Conservation (phyloP, 1,140 invertebrate genomes). For the Sweltsa coloradensis region DNA sequence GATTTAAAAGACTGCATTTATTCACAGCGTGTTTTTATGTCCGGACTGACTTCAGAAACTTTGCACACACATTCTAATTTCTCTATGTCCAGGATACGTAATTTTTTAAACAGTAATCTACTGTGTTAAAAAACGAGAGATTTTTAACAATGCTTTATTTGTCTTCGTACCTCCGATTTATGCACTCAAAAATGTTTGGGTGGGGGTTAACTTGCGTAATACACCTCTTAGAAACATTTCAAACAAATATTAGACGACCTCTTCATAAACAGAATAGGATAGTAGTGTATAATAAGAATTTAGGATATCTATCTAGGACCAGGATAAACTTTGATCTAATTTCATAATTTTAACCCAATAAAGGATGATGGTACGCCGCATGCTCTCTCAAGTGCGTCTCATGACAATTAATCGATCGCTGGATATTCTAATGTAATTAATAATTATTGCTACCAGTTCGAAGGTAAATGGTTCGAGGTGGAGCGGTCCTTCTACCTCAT, state of each 20-base stretch:
- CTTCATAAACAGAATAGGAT: neutral
- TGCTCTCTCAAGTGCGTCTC: neutral
- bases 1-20: too few species aligned
- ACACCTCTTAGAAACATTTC: neutral
- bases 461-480: slow-evolving; percentile 56
- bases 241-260: neutral
- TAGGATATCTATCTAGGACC: neutral
- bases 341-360: neutral
- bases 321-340: neutral
- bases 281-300: neutral
- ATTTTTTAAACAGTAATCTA: neutral
- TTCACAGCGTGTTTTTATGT: too few species aligned
- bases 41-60: too few species aligned
- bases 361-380: too few species aligned
- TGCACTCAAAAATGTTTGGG: neutral
- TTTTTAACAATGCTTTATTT: too few species aligned
- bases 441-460: slow-evolving; percentile 36
- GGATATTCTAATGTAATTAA: neutral
- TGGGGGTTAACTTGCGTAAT: neutral
- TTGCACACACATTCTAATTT: neutral
- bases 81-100: neutral
- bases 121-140: neutral
- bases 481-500: slow-evolving; percentile 56
- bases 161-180: too few species aligned
- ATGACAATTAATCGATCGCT: neutral